These are phyloP conservation scores for Caenorhabditis imperialis DNA, from an alignment of 2,888 invertebrate genomes.

Conservation along the genomic window DNA sequence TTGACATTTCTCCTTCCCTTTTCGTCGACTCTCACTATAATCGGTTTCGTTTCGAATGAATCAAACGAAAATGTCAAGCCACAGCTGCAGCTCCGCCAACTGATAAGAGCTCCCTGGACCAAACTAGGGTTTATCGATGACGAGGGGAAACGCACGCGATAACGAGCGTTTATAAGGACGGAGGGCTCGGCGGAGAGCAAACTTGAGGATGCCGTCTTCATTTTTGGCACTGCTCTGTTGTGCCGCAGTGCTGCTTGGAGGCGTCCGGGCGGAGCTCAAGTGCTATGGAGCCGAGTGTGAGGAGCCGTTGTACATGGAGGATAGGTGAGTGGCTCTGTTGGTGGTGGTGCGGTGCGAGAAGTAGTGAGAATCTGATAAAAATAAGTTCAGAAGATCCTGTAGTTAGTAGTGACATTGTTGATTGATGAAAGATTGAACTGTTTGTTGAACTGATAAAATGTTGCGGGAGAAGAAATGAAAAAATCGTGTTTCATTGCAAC, in stretches of 20 bases:
- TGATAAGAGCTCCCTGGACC: slow-evolving; percentile 1
- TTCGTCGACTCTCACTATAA: slow-evolving; percentile 18
- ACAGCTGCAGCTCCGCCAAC: slow-evolving; percentile 19
- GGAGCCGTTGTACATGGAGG: slow-evolving; percentile 43
- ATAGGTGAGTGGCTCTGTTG: slow-evolving; percentile 32
- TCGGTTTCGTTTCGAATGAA: slow-evolving; percentile 22
- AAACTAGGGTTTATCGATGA: slow-evolving; percentile 28
- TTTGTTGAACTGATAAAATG: too few relatives aligned
- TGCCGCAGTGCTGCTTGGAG: too few relatives aligned
- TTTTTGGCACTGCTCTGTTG: too few relatives aligned
- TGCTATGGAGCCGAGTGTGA: slow-evolving; percentile 49
- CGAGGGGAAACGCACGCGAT: slow-evolving; percentile 19
- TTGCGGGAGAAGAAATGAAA: neutral
- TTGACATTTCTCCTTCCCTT: slow-evolving; percentile 4
- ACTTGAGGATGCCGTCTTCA: slow-evolving; percentile 18
- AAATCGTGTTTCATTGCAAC: neutral
- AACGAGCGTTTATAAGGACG: slow-evolving; percentile 31
- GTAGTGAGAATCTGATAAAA: too few relatives aligned
- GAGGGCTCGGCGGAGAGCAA: neutral
- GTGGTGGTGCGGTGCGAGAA: too few relatives aligned
- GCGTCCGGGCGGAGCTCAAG: slow-evolving; percentile 25
- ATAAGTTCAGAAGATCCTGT: too few relatives aligned
- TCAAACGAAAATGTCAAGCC: slow-evolving; percentile 41
- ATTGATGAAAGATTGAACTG: too few relatives aligned
- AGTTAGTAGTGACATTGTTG: too few relatives aligned